These are phyloP conservation scores for Agrotis segetum DNA, from an alignment of 2,888 invertebrate genomes.

Conservation along the genomic window DNA sequence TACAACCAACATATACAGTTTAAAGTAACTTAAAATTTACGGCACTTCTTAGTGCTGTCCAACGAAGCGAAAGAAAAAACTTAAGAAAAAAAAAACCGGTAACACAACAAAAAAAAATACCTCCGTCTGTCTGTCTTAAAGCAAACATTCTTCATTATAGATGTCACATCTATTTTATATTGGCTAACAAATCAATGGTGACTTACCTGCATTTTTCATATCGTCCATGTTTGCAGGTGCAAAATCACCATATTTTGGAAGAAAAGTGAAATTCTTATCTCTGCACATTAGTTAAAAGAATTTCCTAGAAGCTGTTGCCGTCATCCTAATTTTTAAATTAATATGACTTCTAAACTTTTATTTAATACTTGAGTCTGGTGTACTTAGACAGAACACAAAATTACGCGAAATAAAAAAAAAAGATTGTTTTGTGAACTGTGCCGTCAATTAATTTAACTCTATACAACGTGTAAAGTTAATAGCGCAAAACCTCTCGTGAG, in stretches of 20 bases:
- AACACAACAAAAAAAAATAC: neutral
- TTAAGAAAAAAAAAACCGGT: neutral
- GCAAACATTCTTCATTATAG: slow-evolving; percentile 26
- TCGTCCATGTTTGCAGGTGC: slow-evolving; percentile 39
- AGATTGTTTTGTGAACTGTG: no score
- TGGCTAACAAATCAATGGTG: slow-evolving; percentile 36
- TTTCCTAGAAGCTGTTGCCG: slow-evolving; percentile 1
- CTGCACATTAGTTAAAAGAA: slow-evolving; percentile 8
- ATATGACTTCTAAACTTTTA: neutral
- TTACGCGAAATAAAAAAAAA: no score
- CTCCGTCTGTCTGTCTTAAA: slow-evolving; percentile 1
- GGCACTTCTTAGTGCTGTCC: neutral
- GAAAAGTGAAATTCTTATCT: slow-evolving; percentile 17
- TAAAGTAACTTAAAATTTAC: neutral
- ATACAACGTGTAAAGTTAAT: no score
- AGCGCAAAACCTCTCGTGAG: no score
- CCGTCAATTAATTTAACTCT: no score
- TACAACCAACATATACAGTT: no score
- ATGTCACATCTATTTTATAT: slow-evolving; percentile 13
- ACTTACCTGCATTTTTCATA: slow-evolving; percentile 32
- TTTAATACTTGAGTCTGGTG: no score
- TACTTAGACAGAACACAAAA: no score
- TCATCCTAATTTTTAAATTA: slow-evolving; percentile 8
- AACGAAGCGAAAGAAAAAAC: neutral
- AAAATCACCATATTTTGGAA: slow-evolving; percentile 2